A percentile compares a stretch with the other conserved stretches of the same genome.
Conservation (phyloP, 2,797 vertebrate genomes). For the Ciconia nigra region DNA sequence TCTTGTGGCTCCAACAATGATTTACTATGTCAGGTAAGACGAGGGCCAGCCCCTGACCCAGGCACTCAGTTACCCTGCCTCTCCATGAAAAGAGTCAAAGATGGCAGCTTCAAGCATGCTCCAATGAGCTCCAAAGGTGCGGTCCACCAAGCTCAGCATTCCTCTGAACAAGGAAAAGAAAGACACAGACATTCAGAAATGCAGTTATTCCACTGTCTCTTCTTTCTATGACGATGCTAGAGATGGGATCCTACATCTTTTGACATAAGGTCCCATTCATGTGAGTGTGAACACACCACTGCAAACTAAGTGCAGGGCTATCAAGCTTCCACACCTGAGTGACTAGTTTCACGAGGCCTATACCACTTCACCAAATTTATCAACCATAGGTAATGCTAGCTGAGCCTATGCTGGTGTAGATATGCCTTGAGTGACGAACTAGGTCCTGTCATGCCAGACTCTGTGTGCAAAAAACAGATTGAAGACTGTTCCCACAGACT, state of each 20-base stretch:
- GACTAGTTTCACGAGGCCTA: background rate
- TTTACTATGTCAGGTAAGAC: background rate
- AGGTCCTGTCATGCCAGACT: too few relatives aligned
- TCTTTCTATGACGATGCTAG: background rate
- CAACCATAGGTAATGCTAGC: background rate
- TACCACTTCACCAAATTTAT: background rate
- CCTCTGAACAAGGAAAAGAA: background rate
- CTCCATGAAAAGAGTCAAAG: background rate
- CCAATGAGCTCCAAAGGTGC: background rate
- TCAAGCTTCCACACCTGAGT: background rate
- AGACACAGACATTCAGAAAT: background rate
- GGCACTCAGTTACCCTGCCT: background rate
- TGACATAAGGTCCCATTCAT: fast-evolving
- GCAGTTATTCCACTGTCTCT: background rate
- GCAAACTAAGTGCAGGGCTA: background rate
- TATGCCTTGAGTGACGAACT: fast-evolving
- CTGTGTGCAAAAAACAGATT: background rate
- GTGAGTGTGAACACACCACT: fast-evolving
- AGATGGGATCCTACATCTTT: background rate
- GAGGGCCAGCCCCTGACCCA: background rate
- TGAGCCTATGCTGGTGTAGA: background rate
- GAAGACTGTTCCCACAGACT: background rate
- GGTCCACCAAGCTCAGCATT: background rate
- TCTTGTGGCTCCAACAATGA: background rate
- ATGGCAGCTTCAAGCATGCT: background rate